phyloP scores from a whole-genome alignment of 53 echinoderm and acorn worm genomes.

The Stichopus horrens region DNA sequence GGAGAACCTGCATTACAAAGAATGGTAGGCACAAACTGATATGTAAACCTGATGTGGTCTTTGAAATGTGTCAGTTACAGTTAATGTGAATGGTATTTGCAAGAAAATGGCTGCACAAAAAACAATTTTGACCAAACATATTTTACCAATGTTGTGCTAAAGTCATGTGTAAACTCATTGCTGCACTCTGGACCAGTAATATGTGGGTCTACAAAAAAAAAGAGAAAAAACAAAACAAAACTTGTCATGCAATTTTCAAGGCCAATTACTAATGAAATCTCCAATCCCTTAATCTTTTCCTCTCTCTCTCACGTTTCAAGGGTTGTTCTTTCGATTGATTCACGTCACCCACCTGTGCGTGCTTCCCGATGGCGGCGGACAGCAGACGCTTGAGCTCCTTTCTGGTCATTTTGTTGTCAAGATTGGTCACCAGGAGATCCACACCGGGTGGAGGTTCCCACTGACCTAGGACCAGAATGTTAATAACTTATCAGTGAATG shows the following conservation, averaged over 20 bases:
- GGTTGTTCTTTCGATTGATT: background rate
- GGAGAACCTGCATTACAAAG: slow-evolving; percentile 64
- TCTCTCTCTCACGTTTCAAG: too few relatives aligned
- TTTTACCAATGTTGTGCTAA: too few relatives aligned
- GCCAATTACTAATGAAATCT: too few relatives aligned
- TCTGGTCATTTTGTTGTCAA: slow-evolving; percentile 84
- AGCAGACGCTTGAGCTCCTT: slow-evolving; percentile 86
- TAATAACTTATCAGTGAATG: background rate
- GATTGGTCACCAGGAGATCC: slow-evolving; percentile 89
- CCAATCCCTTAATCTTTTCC: too few relatives aligned
- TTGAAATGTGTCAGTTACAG: background rate
- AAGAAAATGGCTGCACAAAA: too few relatives aligned
- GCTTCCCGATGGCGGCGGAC: slow-evolving; percentile 77
- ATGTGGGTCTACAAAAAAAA: too few relatives aligned
- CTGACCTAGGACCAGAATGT: background rate
- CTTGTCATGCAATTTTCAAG: too few relatives aligned
- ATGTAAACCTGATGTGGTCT: background rate
- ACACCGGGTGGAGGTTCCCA: slow-evolving; percentile 74
- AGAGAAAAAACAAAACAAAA: too few relatives aligned
- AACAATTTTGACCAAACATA: too few relatives aligned
- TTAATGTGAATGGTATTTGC: background rate
- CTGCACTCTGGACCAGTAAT: too few relatives aligned
- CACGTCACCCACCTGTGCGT: slow-evolving; percentile 71
- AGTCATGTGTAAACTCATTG: too few relatives aligned
- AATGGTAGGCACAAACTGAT: background rate